Conservation (phyloP, 1,140 invertebrate species). For the Cyphomyrmex costatus region DNA sequence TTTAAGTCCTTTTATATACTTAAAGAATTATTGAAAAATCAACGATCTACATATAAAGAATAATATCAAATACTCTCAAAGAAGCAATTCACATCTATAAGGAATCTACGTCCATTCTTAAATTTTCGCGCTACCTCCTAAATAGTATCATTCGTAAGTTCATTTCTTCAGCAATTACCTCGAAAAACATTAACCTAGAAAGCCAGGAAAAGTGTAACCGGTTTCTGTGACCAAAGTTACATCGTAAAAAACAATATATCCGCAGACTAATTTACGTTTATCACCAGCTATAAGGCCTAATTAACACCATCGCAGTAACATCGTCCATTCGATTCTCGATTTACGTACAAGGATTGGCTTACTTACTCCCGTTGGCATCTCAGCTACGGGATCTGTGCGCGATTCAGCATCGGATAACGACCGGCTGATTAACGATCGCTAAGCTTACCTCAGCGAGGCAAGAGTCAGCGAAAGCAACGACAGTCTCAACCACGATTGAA, state of each 20-base stretch:
- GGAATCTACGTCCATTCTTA: neutral
- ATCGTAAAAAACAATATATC: neutral
- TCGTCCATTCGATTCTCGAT: slow-evolving; percentile 47
- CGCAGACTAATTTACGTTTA: slow-evolving; percentile 65
- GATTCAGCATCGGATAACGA: slow-evolving; percentile 66
- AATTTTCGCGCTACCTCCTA: neutral
- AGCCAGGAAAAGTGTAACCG: neutral
- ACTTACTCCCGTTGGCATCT: slow-evolving; percentile 36
- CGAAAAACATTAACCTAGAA: neutral
- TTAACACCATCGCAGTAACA: slow-evolving; percentile 48
- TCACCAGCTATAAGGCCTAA: slow-evolving; percentile 34
- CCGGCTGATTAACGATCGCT: slow-evolving; percentile 71
- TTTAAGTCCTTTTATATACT: neutral
- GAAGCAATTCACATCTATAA: neutral
- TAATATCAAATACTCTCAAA: neutral
- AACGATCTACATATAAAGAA: neutral
- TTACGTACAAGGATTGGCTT: slow-evolving; percentile 55
- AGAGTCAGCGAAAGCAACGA: slow-evolving; percentile 44
- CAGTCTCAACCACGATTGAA: slow-evolving; percentile 62
- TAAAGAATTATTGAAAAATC: neutral
- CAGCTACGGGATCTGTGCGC: slow-evolving; percentile 19
- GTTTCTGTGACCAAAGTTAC: neutral
- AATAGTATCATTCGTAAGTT: neutral
- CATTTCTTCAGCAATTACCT: neutral
- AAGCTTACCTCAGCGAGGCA: slow-evolving; percentile 21